Percentiles rank a stretch among this genome's conserved stretches.
Conservation (phyloP, 2,113 vertebrate species). For the Struthidea cinerea region DNA sequence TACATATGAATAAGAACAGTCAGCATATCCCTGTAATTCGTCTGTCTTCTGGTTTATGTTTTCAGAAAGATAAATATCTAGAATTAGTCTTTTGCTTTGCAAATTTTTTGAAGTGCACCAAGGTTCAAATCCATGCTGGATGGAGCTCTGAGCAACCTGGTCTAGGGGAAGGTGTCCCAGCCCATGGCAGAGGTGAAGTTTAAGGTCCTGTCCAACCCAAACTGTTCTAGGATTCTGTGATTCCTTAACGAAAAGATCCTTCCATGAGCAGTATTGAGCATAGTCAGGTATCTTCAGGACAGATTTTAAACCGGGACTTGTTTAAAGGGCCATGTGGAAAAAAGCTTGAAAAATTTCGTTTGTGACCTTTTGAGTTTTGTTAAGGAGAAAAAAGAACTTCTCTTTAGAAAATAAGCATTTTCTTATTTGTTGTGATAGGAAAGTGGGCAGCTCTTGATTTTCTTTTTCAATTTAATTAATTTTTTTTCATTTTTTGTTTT, state of each 20-base stretch:
- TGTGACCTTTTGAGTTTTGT: not conserved
- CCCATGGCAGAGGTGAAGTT: not conserved
- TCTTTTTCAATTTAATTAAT: not conserved
- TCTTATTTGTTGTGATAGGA: not conserved
- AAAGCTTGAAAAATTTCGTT: not conserved
- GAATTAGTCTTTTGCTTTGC: not conserved
- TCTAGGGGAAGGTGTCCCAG: not conserved
- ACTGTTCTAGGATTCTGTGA: not conserved
- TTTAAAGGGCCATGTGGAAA: not conserved
- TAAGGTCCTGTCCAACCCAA: not conserved
- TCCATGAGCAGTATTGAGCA: rapidly evolving
- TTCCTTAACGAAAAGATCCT: not conserved
- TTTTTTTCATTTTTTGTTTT: rapidly evolving
- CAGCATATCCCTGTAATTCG: not conserved
- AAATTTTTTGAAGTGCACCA: not conserved
- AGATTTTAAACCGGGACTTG: not conserved
- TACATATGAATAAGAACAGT: not conserved
- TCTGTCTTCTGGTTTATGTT: not conserved
- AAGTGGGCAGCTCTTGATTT: not conserved
- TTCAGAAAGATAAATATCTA: not conserved
- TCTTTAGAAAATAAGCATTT: not conserved
- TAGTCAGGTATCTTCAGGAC: not conserved
- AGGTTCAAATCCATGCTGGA: not conserved
- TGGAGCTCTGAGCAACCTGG: not conserved
- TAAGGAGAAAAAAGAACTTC: not conserved